Evolutionary conservation across 2,113 vertebrate genomes (phyloP).

Genomic region (Aix galericulata): DNA sequence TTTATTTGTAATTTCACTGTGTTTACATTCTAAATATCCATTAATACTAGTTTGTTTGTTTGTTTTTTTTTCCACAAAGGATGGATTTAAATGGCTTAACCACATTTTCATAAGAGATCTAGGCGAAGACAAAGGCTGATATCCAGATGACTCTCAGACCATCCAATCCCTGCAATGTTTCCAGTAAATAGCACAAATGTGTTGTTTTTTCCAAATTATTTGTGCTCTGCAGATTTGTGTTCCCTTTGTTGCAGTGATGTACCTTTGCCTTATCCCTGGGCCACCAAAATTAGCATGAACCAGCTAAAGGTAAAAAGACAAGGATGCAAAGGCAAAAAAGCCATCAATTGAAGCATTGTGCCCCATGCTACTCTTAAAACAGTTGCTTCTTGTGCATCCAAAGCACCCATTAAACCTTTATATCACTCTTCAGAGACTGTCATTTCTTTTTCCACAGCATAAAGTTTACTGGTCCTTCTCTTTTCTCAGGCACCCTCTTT

Average conservation of each 20-base stretch:
- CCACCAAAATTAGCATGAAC: slow-evolving; percentile 37
- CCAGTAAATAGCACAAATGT: background rate
- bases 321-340: slow-evolving; percentile 44
- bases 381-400: slow-evolving; percentile 39
- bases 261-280: background rate
- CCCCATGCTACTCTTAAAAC: slow-evolving; percentile 34
- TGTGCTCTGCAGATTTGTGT: slow-evolving; percentile 15
- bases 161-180: background rate
- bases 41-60: background rate
- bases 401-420: slow-evolving; percentile 55
- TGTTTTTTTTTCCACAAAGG: background rate
- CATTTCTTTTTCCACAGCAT: slow-evolving; percentile 67
- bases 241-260: background rate
- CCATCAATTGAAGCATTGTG: slow-evolving; percentile 11
- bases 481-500: slow-evolving; percentile 56
- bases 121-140: background rate
- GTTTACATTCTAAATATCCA: background rate
- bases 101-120: background rate
- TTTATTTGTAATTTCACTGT: background rate
- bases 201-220: slow-evolving; percentile 18
- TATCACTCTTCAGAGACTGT: slow-evolving; percentile 65
- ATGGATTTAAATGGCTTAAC: background rate
- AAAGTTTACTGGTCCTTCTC: slow-evolving; percentile 64
- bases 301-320: slow-evolving; percentile 41
- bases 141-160: background rate